Conservation (phyloP, 1,140 invertebrate genomes). For the Drosophila tani region DNA sequence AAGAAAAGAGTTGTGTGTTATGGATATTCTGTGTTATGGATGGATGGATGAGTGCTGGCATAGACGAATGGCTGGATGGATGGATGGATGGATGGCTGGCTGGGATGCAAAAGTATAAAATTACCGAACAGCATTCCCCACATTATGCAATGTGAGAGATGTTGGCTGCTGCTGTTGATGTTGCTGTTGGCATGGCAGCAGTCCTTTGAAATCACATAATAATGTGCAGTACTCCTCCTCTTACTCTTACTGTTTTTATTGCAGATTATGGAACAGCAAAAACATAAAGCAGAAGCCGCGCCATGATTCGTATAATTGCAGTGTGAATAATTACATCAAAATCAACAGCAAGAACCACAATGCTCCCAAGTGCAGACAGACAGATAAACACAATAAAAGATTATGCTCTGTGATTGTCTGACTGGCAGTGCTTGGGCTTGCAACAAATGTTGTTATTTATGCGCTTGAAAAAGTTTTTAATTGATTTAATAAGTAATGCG, state of each 20-base stretch:
- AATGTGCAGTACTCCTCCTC: slow-evolving; percentile 45
- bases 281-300: slow-evolving; percentile 70
- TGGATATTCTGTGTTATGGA: slow-evolving; percentile 48
- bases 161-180: slow-evolving; percentile 34
- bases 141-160: slow-evolving; percentile 74
- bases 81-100: slow-evolving; percentile 13
- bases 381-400: slow-evolving; percentile 73
- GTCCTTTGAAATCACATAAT: slow-evolving; percentile 82
- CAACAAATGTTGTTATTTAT: slow-evolving; percentile 80
- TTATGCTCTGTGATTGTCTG: slow-evolving; percentile 53
- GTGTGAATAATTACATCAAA: slow-evolving; percentile 82
- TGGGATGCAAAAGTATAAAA: slow-evolving; percentile 61
- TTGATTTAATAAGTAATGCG: slow-evolving; percentile 83
- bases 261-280: slow-evolving; percentile 73
- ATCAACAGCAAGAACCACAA: slow-evolving; percentile 40
- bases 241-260: slow-evolving; percentile 64
- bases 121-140: slow-evolving; percentile 63
- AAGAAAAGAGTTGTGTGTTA: slow-evolving; percentile 28
- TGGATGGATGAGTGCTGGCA: slow-evolving; percentile 36
- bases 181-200: slow-evolving; percentile 58
- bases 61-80: slow-evolving; percentile 37
- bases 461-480: slow-evolving; percentile 82
- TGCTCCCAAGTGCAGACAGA: slow-evolving; percentile 38
- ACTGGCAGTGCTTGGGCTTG: slow-evolving; percentile 27
- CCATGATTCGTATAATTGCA: slow-evolving; percentile 81